These are phyloP conservation scores for Onychomys arenicola DNA, from an alignment of 2,797 vertebrate species.

Conservation along the genomic window DNA sequence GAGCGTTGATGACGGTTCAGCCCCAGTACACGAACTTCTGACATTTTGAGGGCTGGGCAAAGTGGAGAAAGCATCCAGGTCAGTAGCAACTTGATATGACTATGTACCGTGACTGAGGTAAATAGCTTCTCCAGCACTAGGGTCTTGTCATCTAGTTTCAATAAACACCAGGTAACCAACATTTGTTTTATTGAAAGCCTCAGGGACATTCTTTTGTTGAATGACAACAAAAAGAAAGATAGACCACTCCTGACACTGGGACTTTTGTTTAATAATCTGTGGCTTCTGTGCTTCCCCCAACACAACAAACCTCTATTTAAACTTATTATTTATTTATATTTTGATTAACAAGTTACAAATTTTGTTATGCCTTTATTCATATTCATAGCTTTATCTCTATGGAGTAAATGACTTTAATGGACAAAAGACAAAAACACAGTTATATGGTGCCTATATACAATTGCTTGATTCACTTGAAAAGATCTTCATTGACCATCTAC, in stretches of 20 bases:
- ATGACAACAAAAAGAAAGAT: not conserved
- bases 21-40: not conserved
- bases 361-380: not conserved
- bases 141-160: not conserved
- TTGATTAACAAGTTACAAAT: not conserved
- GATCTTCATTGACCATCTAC: not conserved
- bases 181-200: not conserved
- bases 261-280: not conserved
- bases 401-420: not conserved
- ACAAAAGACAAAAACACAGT: not conserved
- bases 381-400: not conserved
- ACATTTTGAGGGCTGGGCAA: accelerated
- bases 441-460: not conserved
- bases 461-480: constrained; percentile 1
- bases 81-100: not conserved
- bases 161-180: not conserved
- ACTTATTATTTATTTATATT: not conserved
- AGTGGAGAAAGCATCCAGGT: not conserved
- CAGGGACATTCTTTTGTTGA: not conserved
- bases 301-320: not conserved
- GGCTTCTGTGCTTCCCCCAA: accelerated
- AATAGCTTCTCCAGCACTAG: too few relatives aligned
- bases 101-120: too few relatives aligned
- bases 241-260: too few relatives aligned
- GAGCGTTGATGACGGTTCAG: too few relatives aligned